Conservation (phyloP, 1,140 invertebrate genomes). For the Teleogryllus occipitalis region DNA sequence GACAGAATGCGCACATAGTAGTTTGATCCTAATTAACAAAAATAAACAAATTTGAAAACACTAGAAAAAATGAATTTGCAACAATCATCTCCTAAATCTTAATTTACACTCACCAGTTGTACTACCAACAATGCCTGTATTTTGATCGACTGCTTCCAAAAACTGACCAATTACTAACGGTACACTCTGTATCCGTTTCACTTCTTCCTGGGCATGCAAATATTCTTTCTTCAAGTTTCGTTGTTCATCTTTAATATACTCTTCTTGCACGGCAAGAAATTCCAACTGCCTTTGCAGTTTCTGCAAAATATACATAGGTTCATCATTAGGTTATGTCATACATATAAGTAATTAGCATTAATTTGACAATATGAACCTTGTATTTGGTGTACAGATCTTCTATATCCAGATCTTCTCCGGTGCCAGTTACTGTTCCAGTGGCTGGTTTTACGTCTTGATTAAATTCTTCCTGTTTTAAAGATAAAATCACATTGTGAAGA, state of each 20-base stretch:
- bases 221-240: slow-evolving; percentile 96
- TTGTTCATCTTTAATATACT: slow-evolving; percentile 98
- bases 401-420: slow-evolving; percentile 68
- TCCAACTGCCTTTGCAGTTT: slow-evolving; percentile 93
- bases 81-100: not conserved
- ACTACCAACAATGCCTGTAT: slow-evolving; percentile 87
- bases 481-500: not conserved
- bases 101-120: slow-evolving; percentile 50
- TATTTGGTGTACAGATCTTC: slow-evolving; percentile 92
- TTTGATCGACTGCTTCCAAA: slow-evolving; percentile 95
- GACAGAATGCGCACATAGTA: slow-evolving; percentile 96
- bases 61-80: no score
- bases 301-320: slow-evolving; percentile 41
- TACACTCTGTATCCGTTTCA: slow-evolving; percentile 95
- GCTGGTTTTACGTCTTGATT: slow-evolving; percentile 48
- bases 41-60: not conserved
- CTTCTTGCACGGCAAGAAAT: slow-evolving; percentile 94
- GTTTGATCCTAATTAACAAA: slow-evolving; percentile 65
- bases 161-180: slow-evolving; percentile 97
- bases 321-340: not conserved
- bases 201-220: slow-evolving; percentile 94
- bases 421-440: slow-evolving; percentile 42
- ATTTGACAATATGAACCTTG: slow-evolving; percentile 51
- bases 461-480: slow-evolving; percentile 46
- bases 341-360: not conserved